Evolutionary conservation across 2,797 vertebrate genomes (phyloP), one percentile per base, ranked within the genome.

Genomic region (Neopelma chrysocephalum): DNA sequence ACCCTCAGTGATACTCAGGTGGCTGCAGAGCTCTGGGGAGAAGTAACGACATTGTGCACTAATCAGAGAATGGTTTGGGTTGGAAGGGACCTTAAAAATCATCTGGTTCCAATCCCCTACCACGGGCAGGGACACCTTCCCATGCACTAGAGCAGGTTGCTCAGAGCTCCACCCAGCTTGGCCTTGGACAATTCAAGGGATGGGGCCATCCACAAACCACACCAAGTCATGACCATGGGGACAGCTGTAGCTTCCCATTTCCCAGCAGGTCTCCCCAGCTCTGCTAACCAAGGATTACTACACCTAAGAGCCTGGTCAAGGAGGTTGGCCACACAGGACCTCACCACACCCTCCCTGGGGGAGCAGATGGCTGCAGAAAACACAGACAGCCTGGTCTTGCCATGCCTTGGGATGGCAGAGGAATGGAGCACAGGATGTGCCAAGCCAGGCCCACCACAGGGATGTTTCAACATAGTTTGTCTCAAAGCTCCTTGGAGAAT

Each of bases 261-360:
- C 48, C 70, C 80, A 80, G 79, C 62, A 57, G 58, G 64, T 47
- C 17, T 47, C 29, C 50, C 31, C 22, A 15, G 38, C 43, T 47
- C 64, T 53, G 64, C 36, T 45, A 36, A 27, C 32, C 20, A 56
- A 56, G 32, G 54, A 56, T 22, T 22, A 22, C 22, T 12, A n/a
- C 54, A 56, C 32, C 20, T n/a, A 12, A 56, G 48, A 26, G 48
- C 48, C 48, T 26, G 48, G 48, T 32, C 20, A n/a, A n/a, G 32
- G 32, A 22, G 62, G 22, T 3, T 58, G 32, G 42, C 32, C 73
- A 64, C 21, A 9, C 26, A 22, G 27, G 34, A 34, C 79, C 31
- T 25, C 50, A 98, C 97, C 97, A 98, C 98, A 97, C 97, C 98
- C 97, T 87, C 98, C 98, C 32, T 97, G 98, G 95, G 98, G 98